Evolutionary conservation across 2,888 invertebrate genomes (phyloP), one percentile per base, ranked within the genome.

Genomic region (Ectropis crepuscularia): DNA sequence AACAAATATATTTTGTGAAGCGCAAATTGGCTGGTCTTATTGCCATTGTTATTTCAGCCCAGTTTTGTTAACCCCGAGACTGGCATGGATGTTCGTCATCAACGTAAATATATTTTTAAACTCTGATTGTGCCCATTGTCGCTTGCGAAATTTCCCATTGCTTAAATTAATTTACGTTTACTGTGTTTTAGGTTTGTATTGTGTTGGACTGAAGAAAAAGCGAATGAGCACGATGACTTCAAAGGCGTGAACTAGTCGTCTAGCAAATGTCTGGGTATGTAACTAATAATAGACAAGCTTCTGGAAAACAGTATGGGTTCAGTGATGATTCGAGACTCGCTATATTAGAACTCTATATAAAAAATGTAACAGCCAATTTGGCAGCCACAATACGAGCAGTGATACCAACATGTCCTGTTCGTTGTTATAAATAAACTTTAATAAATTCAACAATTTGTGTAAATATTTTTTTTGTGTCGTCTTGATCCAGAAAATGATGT

Each of bases 251-350:
- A 59, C 62, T 69, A 65, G 58, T 59, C 63, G 77, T 76, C 77
- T 79, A 76, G 73, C 66, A 68, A 70, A 73, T 68, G 78, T 78
- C 77, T 80, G 76, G 69, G 74, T 71, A 75, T 73, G 75, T 71
- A 59, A 61, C 73, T 72, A 74, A 74, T 63, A 80, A 80, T 82
- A 82, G 73, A 76, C 63, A 60, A 65, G 55, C 65, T 73, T 70
- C 69, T 69, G 60, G 67, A 63, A 67, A 66, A 65, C 62, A 63
- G 66, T 46, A 68, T 63, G 57, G 12, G 10, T 41, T 63, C 57
- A 41, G 28, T 38, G 48, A 49, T 51, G 49, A 55, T 65, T 61
- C 58, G 66, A 61, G 61, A 61, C 28, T 58, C 36, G 47, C 53
- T 50, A n/a, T 28, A 48, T 53, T 45, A 54, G 38, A 54, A 38